Evolutionary conservation across 2,888 invertebrate species (phyloP), one percentile per base, ranked within the genome.

Genomic region (Eristalinus aeneus): DNA sequence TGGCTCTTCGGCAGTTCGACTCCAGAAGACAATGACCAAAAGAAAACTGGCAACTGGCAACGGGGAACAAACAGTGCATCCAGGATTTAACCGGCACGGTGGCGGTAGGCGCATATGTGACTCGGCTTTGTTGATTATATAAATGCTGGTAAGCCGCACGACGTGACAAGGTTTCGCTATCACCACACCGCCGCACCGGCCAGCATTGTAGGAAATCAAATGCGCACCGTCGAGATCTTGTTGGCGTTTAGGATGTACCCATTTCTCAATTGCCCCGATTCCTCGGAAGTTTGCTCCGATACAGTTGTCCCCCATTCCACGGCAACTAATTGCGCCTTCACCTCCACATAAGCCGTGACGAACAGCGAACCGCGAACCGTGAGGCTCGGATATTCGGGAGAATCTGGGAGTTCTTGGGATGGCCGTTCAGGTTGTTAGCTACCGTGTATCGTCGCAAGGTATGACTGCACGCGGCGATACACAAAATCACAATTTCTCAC

Each of bases 21-120:
- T 81, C 65, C 53, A 67, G 79, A 87, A 87, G 83, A 83, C 87
- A 87, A 87, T 87, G 83, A 87, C 87, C 87, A 87, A 87, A 83
- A 79, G 86, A 82, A 67, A 86, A 77, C 80, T 81, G 68, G 34
- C 72, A 65, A 65, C 36, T 64, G 20, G 39, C 20, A 36, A 36
- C 65, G 53, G 72, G 72, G 34, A 68, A 75, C 81, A 73, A 86
- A 69, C 77, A 82, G 69, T 78, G 69, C 86, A 86, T 86, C 82
- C 86, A 82, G 86, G 86, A 86, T 86, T 86, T 86, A 20, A 78
- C 67, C 58, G 71, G 56, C 64, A 67, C 63, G 63, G 34, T 67
- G 60, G 58, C 65, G 65, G 72, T 71, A 60, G 79, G 85, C 85
- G 85, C 85, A 86, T 86, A 68, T 73, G 69, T 86, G 82, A 73